Conservation (phyloP, 2,113 vertebrate genomes). For the Mesembrinibis cayennensis region DNA sequence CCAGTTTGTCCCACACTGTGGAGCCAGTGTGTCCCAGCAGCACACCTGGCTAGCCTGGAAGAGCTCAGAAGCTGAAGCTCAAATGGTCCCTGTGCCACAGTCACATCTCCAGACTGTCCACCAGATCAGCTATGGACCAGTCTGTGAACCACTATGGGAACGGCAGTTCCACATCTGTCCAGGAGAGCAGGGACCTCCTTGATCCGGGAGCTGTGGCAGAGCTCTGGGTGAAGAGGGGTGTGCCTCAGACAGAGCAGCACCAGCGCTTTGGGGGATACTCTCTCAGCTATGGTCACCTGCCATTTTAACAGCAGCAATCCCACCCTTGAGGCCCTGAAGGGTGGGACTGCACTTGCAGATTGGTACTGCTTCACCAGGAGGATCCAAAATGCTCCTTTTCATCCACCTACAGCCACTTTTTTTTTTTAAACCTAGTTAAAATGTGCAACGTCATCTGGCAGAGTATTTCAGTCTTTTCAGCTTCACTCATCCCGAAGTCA, state of each 20-base stretch:
- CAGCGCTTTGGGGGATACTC: not conserved
- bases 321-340: not conserved
- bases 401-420: not conserved
- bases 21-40: no score
- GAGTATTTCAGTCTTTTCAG: not conserved
- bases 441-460: no score
- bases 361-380: not conserved
- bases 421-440: not conserved
- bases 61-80: not conserved
- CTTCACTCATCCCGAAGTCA: not conserved
- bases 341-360: no score
- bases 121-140: not conserved
- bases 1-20: not conserved
- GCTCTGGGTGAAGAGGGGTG: not conserved
- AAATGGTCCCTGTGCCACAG: not conserved
- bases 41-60: no score
- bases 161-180: rapidly evolving
- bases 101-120: not conserved
- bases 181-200: not conserved
- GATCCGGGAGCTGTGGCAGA: not conserved
- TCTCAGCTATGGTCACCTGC: no score
- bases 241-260: not conserved
- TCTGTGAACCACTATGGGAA: rapidly evolving
- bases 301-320: not conserved
- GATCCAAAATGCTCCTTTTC: not conserved